Evolutionary conservation across 1,140 invertebrate species (phyloP), one percentile per base, ranked within the genome.

Genomic region (Penaeus chinensis): DNA sequence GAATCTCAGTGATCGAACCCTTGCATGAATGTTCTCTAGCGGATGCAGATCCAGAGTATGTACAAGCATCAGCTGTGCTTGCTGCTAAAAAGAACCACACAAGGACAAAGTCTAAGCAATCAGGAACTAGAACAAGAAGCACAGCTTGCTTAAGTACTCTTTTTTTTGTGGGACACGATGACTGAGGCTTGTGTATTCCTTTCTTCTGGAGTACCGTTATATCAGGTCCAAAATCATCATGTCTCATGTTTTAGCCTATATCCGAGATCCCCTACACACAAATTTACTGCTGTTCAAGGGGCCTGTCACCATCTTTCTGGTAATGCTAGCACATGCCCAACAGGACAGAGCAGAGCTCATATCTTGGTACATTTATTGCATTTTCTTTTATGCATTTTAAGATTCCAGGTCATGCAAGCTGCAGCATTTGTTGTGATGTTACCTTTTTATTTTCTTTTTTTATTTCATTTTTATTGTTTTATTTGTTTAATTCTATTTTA

Each of bases 271-370:
- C 78, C 62, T 37, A 62, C 60, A 27, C 37, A 18, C 24, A 76
- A 63, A 82, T 82, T 82, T 32, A 32, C 47, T 80, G 47, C 47
- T 65, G 65, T 66, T 65, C 62, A 69, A 66, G 65, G 62, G 84
- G 77, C 62, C 77, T 66, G 71, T 66, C 77, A 69, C 76, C 84
- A 42, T 32, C 78, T 42, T 69, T 54, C 69, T 61, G 66, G 76
- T 79, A 85, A 77, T 37, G 78, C 76, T 85, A 79, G 84, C 84
- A 85, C 77, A 66, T 65, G 76, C 84, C 84, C 84, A 85, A 79
- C 84, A 85, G 84, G 84, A 85, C 84, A 85, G 76, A 85, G 84
- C 84, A 85, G 84, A 85, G 54, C 32, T 66, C 22, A 82, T 82
- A 27, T 69, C 27, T 37, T 42, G 65, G n/a, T 60, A 54, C 54